Evolutionary conservation across 2,888 invertebrate genomes (phyloP), one percentile per base, ranked within the genome.

Genomic region (Dryobotodes eremita): DNA sequence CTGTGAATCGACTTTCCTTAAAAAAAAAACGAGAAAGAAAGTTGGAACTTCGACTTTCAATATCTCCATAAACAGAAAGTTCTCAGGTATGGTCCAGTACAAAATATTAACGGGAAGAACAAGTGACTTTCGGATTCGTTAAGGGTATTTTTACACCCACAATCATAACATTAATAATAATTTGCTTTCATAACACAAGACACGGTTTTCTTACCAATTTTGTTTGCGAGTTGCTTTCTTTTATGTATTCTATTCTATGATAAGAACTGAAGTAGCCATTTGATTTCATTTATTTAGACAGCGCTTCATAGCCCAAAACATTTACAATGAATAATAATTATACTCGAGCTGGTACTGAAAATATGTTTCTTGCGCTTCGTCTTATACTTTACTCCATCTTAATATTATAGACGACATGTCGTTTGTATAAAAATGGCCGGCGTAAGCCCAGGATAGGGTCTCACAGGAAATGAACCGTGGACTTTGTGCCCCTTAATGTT

Each of bases 381-480:
- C 84, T 77, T 78, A 66, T 81, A 69, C 61, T 82, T 90, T 88
- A 70, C 42, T 66, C 82, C 89, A 81, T 71, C 74, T 75, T 80
- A 85, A 90, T 88, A 90, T 86, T 86, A 85, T 84, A 89, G 88
- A 91, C 86, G 88, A 91, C 89, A 89, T 89, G 90, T 91, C 92
- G 89, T 92, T 91, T 90, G 90, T 90, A 89, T 85, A 87, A 89
- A 90, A 91, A 92, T 90, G 87, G 88, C 80, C 85, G 86, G 82
- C 86, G 87, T 86, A 88, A 87, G 85, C 85, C 86, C 84, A 79
- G 85, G 86, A 75, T 79, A 82, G 84, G 84, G 88, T 87, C 92
- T 85, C 90, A 62, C 89, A 90, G 94, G 94, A 93, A 94, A 94
- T 93, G 92, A 94, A 90, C 86, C 84, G 91, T 87, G 84, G 89